Evolutionary conservation across 2,888 invertebrate species (phyloP), one percentile per base, ranked within the genome.

Genomic region (Lordiphosa fenestrarum): DNA sequence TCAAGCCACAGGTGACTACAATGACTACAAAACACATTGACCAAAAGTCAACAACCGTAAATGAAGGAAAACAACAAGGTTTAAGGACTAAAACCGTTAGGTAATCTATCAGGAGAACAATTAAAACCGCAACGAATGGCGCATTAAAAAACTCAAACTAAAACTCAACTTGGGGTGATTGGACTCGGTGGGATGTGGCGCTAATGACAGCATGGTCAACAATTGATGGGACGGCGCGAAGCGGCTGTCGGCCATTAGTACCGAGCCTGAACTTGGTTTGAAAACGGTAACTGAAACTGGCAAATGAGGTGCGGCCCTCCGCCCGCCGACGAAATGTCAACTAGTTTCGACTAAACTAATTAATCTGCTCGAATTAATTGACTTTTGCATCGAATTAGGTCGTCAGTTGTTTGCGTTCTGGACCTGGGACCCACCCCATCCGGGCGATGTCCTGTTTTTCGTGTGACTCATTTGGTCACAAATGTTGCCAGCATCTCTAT

Each of bases 291-390:
- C 67, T 52, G 66, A 81, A 71, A 76, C 66, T 51, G 40, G 21
- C 6, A 57, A 60, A 59, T 53, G 82, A 69, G 84, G 77, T 59
- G 82, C 69, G 84, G 77, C 82, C 42, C 38, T 15, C 6, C 25
- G 42, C 15, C 37, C 13, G 39, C 15, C 65, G 50, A 63, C 56
- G 54, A 61, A 64, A 69, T 65, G 73, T 71, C 80, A 72, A 72
- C 76, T 73, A 70, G 73, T 71, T 73, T 64, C 48, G 65, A 66
- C 65, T 71, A 66, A 69, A 71, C 74, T 78, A 80, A 84, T 80
- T 80, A 80, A 80, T 80, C 78, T 74, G 84, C 72, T 57, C 53
- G 55, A 81, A 78, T 81, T 78, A 78, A 78, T 78, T 78, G 78
- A 78, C 75, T 84, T 84, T 72, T 69, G 62, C 74, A 77, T 77